A percentile compares a stretch with the other conserved stretches of the same genome.
These are phyloP conservation scores for Aplocera efformata DNA, from an alignment of 2,888 invertebrate species.

Conservation along the genomic window DNA sequence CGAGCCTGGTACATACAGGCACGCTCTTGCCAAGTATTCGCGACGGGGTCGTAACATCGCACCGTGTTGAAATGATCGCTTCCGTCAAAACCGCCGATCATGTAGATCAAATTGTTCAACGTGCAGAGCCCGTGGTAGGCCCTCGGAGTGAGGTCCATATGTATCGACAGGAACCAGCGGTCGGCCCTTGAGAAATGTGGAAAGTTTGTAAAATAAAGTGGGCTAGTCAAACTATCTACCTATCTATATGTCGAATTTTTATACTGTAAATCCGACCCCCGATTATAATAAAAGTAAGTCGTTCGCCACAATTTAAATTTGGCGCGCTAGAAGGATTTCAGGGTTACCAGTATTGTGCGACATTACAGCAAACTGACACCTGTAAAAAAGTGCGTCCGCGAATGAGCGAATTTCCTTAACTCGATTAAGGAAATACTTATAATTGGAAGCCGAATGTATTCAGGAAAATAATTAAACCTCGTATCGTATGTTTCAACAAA, in stretches of 20 bases:
- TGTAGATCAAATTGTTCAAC: conserved; percentile 85
- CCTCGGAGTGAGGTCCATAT: conserved; percentile 84
- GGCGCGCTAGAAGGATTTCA: conserved; percentile 1
- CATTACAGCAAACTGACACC: too few relatives aligned
- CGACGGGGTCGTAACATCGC: conserved; percentile 89
- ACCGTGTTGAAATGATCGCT: conserved; percentile 88
- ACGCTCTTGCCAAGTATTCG: conserved; percentile 86
- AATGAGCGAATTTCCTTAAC: too few relatives aligned
- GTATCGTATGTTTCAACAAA: conserved; percentile 89
- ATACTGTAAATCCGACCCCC: too few relatives aligned
- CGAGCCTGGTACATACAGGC: conserved; percentile 90
- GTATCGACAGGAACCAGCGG: conserved; percentile 86
- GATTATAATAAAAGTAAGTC: too few relatives aligned
- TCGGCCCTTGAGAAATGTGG: conserved; percentile 82
- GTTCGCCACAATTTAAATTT: too few relatives aligned
- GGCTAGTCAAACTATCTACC: too few relatives aligned
- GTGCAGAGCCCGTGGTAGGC: conserved; percentile 90
- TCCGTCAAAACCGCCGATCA: conserved; percentile 92
- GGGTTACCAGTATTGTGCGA: background rate
- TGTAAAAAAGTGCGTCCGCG: too few relatives aligned
- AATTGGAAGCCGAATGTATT: too few relatives aligned
- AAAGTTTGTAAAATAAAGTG: too few relatives aligned
- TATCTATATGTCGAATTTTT: too few relatives aligned
- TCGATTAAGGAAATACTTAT: too few relatives aligned
- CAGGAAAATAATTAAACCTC: conserved; percentile 66